Conservation (phyloP, 2,888 invertebrate genomes). For the Eudasyphora cyanicolor region DNA sequence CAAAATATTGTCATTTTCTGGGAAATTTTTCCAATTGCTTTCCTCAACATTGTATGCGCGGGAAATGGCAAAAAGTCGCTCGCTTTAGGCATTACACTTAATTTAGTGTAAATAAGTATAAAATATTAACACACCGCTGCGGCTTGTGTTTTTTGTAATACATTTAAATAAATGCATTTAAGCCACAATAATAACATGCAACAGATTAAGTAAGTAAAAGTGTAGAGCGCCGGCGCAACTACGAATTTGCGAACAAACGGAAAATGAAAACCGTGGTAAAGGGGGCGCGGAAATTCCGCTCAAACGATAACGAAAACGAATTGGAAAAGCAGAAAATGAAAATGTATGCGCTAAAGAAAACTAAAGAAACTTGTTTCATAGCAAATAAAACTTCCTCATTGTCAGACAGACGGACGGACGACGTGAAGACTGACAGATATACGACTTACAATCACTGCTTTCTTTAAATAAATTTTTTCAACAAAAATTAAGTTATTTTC, state of each 20-base stretch:
- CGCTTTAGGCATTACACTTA: not conserved
- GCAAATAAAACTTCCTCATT: constrained; percentile 60
- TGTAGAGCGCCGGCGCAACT: constrained; percentile 45
- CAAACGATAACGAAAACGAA: not conserved
- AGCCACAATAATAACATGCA: constrained; percentile 56
- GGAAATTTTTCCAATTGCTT: too few relatives aligned
- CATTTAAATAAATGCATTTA: constrained; percentile 41
- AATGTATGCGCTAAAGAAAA: constrained; percentile 38
- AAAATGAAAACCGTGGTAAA: not conserved
- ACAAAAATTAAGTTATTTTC: not conserved
- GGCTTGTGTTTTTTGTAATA: too few relatives aligned
- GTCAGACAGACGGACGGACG: constrained; percentile 21
- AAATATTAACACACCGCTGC: constrained; percentile 10
- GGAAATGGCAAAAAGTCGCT: not conserved
- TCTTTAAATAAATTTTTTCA: not conserved
- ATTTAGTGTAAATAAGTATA: not conserved
- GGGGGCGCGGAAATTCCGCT: not conserved
- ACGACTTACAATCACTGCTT: not conserved
- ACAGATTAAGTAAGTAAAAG: constrained; percentile 64
- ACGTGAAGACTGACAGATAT: not conserved
- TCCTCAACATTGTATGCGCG: too few relatives aligned
- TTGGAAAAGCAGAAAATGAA: not conserved
- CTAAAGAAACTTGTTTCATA: constrained; percentile 53
- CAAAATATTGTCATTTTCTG: too few relatives aligned
- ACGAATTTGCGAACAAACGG: constrained; percentile 1